Evolutionary conservation across 2,113 vertebrate species (phyloP).

Genomic region (Himantopus leucocephalus): DNA sequence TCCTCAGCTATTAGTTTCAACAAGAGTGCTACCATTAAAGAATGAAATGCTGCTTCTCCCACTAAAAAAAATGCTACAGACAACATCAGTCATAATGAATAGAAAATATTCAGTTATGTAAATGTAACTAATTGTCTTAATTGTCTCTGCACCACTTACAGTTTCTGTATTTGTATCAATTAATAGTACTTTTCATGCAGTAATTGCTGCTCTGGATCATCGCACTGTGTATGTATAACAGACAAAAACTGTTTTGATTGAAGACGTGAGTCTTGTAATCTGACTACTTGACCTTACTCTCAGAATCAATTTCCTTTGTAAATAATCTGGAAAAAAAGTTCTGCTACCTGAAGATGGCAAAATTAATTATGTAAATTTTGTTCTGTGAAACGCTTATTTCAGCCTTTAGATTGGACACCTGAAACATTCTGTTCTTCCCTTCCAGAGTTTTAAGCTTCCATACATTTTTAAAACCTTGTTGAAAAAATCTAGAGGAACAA

Average conservation of each 20-base stretch:
- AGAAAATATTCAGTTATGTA: background rate
- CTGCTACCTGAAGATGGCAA: background rate
- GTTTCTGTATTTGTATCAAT: background rate
- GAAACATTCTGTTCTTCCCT: background rate
- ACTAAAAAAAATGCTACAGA: background rate
- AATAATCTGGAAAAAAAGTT: background rate
- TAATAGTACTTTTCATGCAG: background rate
- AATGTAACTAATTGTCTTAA: background rate
- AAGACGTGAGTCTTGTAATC: background rate
- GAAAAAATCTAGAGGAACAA: background rate
- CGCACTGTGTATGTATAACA: background rate
- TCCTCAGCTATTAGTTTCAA: background rate
- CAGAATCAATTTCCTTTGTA: background rate
- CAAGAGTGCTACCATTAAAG: background rate
- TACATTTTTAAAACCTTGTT: background rate
- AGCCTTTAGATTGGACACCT: background rate
- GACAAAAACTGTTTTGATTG: background rate
- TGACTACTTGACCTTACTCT: background rate
- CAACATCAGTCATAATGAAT: background rate
- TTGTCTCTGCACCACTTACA: background rate
- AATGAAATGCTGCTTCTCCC: background rate
- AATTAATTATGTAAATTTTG: background rate
- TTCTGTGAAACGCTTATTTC: background rate
- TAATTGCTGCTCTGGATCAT: background rate
- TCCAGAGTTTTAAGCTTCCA: background rate